These are phyloP conservation scores for Athalia cordata DNA, from an alignment of 2,888 invertebrate genomes.

Conservation along the genomic window DNA sequence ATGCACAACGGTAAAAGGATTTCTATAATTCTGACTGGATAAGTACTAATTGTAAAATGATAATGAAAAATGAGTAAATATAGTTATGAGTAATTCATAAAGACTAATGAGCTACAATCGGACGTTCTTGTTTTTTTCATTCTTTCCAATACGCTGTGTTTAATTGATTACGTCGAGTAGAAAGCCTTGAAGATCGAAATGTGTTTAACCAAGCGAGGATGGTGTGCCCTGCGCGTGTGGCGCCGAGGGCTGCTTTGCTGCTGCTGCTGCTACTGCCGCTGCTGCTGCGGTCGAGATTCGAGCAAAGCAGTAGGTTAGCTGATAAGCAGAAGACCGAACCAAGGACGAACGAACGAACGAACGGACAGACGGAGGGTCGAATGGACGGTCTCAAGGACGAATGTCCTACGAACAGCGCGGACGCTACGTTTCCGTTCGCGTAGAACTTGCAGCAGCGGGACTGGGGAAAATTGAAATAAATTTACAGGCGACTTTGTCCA, in stretches of 20 bases:
- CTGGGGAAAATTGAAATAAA: slow-evolving; percentile 1
- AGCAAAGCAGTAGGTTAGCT: slow-evolving; percentile 7
- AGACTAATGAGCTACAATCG: not conserved
- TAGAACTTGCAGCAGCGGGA: not conserved
- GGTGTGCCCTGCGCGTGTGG: slow-evolving; percentile 31
- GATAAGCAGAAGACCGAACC: not conserved
- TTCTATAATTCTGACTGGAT: too few relatives aligned
- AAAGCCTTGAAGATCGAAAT: slow-evolving; percentile 26
- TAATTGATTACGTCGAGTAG: slow-evolving; percentile 5
- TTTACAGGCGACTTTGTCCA: slow-evolving; percentile 7
- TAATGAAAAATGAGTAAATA: too few relatives aligned
- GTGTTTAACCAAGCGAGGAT: slow-evolving; percentile 8
- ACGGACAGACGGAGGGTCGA: not conserved
- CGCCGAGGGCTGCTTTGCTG: slow-evolving; percentile 15
- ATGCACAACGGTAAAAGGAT: too few relatives aligned
- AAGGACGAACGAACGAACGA: not conserved
- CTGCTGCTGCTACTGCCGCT: slow-evolving; percentile 25
- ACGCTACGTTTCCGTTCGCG: slow-evolving; percentile 16
- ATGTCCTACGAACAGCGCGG: too few relatives aligned
- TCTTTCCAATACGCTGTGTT: not conserved
- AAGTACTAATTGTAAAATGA: too few relatives aligned
- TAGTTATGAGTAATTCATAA: too few relatives aligned
- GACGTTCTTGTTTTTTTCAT: slow-evolving; percentile 3
- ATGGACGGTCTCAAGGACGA: too few relatives aligned
- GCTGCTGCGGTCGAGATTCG: slow-evolving; percentile 35